Percentiles rank a stretch among this genome's conserved stretches.
These are phyloP conservation scores for Aphidius ervi DNA, from an alignment of 1,140 invertebrate genomes.

Conservation along the genomic window DNA sequence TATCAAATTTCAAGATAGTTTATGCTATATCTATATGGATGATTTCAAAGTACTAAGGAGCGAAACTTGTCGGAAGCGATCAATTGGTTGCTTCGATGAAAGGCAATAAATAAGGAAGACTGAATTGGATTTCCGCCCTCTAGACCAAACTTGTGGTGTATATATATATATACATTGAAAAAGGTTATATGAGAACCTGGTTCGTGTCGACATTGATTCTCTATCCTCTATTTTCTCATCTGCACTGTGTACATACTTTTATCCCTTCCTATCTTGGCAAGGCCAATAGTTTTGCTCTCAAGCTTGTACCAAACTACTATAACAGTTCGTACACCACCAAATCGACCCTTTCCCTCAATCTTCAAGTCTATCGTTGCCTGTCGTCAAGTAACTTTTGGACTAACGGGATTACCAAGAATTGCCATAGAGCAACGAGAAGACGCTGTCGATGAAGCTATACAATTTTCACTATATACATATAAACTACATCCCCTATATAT, in stretches of 20 bases:
- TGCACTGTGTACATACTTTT: neutral
- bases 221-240: neutral
- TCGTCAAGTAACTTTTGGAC: constrained; percentile 30
- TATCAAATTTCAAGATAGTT: no score
- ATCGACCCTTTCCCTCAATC: constrained; percentile 10
- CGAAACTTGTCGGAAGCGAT: constrained; percentile 21
- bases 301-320: constrained; percentile 21
- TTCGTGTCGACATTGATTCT: neutral
- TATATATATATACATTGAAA: neutral
- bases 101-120: constrained; percentile 32
- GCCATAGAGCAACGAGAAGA: constrained; percentile 20
- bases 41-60: neutral
- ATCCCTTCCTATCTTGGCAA: neutral
- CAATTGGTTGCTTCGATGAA: constrained; percentile 21
- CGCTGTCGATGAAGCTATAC: constrained; percentile 18
- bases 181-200: no score
- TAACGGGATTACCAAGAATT: constrained; percentile 31
- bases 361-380: constrained; percentile 20
- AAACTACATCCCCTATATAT: no score
- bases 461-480: neutral
- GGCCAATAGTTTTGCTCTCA: constrained; percentile 1
- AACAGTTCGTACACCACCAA: neutral
- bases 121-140: constrained; percentile 29
- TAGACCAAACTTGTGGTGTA: constrained; percentile 1
- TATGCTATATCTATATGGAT: no score